Evolutionary conservation across 35 echinoderm and acorn worm genomes (phyloP).

Genomic region (Stichopus chloronotus): DNA sequence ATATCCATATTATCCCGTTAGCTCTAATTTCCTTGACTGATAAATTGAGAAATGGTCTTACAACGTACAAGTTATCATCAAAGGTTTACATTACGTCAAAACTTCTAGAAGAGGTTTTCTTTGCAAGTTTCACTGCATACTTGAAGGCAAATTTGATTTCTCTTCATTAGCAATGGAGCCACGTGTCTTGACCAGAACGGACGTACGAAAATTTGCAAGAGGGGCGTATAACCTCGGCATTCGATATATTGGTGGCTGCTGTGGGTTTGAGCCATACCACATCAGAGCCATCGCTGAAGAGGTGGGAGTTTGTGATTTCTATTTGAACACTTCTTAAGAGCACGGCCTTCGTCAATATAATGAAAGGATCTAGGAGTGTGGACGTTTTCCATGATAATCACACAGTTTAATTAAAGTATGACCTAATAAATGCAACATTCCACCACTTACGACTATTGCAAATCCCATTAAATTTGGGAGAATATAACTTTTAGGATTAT

Average conservation of each 20-base stretch:
- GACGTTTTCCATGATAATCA: too few species aligned
- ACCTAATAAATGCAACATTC: too few species aligned
- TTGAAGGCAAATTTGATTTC: too few species aligned
- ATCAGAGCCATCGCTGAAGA: slow-evolving; percentile 62
- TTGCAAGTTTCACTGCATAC: background rate
- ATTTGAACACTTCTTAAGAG: background rate
- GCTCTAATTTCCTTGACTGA: too few species aligned
- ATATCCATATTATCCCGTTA: too few species aligned
- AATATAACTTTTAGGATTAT: too few species aligned
- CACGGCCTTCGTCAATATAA: background rate
- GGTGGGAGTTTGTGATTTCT: background rate
- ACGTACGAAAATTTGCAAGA: slow-evolving; percentile 60
- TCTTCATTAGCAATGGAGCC: slow-evolving; percentile 61
- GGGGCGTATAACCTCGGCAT: slow-evolving; percentile 74
- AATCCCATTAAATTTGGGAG: too few species aligned
- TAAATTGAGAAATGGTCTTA: too few species aligned
- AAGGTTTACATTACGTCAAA: too few species aligned
- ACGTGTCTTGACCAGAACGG: slow-evolving; percentile 55
- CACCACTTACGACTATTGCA: too few species aligned
- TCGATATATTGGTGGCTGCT: slow-evolving; percentile 75
- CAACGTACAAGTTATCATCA: too few species aligned
- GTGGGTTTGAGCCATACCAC: background rate
- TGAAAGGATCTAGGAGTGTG: background rate
- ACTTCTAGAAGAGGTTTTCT: background rate
- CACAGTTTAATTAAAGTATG: too few species aligned